Evolutionary conservation across 2,888 invertebrate species (phyloP).

Genomic region (Megaustenia siamemsis): DNA sequence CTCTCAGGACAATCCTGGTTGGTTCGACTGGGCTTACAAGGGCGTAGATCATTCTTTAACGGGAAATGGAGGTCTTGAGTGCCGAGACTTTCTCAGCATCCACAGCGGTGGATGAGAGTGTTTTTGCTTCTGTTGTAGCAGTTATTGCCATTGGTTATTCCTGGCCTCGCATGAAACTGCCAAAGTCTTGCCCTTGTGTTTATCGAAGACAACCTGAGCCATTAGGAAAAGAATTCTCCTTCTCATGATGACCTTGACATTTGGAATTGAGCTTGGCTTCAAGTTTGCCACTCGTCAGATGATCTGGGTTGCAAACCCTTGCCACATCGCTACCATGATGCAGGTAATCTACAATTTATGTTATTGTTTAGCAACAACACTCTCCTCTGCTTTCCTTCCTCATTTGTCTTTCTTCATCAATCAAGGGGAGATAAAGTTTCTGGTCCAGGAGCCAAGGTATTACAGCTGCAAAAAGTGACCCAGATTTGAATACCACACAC

Average conservation of each 20-base stretch:
- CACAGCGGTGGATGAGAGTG: constrained; percentile 87
- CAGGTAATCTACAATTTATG: constrained; percentile 85
- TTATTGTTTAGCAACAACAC: too few relatives aligned
- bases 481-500: too few relatives aligned
- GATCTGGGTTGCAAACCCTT: constrained; percentile 96
- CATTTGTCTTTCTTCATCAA: too few relatives aligned
- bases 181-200: constrained; percentile 55
- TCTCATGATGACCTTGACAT: constrained; percentile 89
- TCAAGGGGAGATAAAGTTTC: too few relatives aligned
- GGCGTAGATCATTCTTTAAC: constrained; percentile 93
- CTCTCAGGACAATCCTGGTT: not conserved
- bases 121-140: constrained; percentile 65
- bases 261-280: constrained; percentile 97
- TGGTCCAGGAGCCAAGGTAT: too few relatives aligned
- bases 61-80: constrained; percentile 93
- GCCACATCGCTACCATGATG: constrained; percentile 94
- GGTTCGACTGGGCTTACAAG: constrained; percentile 82
- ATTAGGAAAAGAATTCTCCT: constrained; percentile 84
- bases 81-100: constrained; percentile 88
- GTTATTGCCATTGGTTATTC: constrained; percentile 68
- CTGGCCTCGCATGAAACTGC: constrained; percentile 70
- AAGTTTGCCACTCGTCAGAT: constrained; percentile 95
- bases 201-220: constrained; percentile 60
- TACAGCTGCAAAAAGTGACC: too few relatives aligned
- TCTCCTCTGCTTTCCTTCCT: too few relatives aligned